Base-by-base conservation (phyloP, 1,140 invertebrate species). In the Helicoverpa zea region DNA sequence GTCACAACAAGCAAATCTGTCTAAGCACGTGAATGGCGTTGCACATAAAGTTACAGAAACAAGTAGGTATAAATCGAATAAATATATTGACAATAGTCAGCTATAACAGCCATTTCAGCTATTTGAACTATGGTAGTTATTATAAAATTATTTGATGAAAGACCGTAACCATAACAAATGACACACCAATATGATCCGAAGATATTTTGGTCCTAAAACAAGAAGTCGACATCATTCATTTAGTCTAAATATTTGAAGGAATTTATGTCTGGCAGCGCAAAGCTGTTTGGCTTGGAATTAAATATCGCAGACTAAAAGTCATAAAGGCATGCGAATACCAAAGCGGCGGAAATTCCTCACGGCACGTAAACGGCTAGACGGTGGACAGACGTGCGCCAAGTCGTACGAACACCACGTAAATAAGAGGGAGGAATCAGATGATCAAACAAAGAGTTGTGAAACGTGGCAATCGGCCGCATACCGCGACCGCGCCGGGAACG, bases 341-440 rank as follows among this genome's bases (percentile, higher is more conserved):
- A 84, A 83, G 85, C 82, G 83, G 84, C 89, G 91, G 91, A 91
- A 92, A 93, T 93, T 91, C 89, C 89, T 85, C 78, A 83, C 84
- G 84, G 84, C 76, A 86, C 84, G 87, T 90, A 88, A 91, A 89
- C 87, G 91, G 87, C 93, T 94, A 94, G 93, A 94, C 93, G 84
- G 75, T 83, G 89, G 86, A 91, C 89, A 94, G 93, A 94, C 93
- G 87, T 78, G 86, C 75, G 84, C 82, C 87, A 84, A 83, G 80
- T 75, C 81, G 81, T 75, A 83, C 84, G 79, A 81, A 66, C 82
- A 82, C 80, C 82, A 79, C 86, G 89, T 89, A 89, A 90, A 89
- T 90, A 91, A 89, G 87, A 87, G 83, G 58, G 79, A 84, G 72
- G 81, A 85, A 84, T 86, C 84, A 86, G 86, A 89, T 90, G 88